Evolutionary conservation across 2,113 vertebrate species (phyloP).

Genomic region (Elachura formosa): DNA sequence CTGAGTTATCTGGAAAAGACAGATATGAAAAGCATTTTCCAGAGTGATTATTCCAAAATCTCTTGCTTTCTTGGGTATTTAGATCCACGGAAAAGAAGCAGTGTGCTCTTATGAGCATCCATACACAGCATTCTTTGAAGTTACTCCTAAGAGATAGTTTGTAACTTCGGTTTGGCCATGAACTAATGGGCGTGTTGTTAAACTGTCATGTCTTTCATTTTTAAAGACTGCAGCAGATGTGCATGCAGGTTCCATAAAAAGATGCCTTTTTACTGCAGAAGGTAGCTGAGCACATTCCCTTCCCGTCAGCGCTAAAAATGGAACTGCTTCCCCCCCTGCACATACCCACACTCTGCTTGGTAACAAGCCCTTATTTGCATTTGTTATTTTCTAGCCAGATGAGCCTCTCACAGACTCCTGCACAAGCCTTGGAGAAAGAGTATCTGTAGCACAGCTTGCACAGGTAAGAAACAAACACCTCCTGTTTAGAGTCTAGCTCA

Average conservation of each 20-base stretch:
- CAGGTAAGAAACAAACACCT: constrained; percentile 71
- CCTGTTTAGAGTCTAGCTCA: not conserved
- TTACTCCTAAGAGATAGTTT: not conserved
- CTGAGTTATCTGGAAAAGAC: not conserved
- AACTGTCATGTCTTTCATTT: not conserved
- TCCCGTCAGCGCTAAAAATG: not conserved
- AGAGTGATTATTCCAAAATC: not conserved
- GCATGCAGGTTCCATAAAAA: constrained; percentile 22
- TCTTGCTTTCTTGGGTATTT: not conserved
- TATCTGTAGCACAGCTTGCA: constrained; percentile 73
- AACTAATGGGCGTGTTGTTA: not conserved
- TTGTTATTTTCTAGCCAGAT: constrained; percentile 45
- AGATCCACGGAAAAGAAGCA: not conserved
- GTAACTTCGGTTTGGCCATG: not conserved
- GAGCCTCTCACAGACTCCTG: not conserved
- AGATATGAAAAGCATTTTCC: not conserved
- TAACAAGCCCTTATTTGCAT: constrained; percentile 17
- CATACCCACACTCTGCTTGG: constrained; percentile 2
- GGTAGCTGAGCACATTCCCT: constrained; percentile 21
- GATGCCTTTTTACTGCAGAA: not conserved
- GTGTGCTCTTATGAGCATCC: not conserved
- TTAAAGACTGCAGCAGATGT: not conserved
- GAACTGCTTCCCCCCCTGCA: constrained; percentile 4
- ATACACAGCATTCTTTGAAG: not conserved
- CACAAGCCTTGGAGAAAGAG: constrained; percentile 38